Conservation (phyloP, 2,113 vertebrate species). For the Lepisosteus osseus region DNA sequence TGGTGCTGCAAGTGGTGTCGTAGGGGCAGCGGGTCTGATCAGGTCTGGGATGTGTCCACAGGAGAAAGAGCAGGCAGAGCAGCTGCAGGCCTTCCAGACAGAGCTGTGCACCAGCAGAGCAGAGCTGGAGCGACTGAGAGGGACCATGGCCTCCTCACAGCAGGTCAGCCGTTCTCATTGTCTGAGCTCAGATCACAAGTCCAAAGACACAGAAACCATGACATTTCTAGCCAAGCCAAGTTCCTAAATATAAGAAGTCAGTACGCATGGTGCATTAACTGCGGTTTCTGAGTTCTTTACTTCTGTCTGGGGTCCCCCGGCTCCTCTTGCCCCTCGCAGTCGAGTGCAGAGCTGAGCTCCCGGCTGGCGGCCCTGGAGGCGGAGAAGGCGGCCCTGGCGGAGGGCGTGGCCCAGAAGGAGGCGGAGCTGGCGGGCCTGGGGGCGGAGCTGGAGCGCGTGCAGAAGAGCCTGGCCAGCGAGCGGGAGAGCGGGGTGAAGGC, state of each 20-base stretch:
- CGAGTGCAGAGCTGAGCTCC: conserved; percentile 47
- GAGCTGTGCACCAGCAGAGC: conserved; percentile 78
- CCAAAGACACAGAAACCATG: no score
- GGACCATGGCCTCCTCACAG: conserved; percentile 64
- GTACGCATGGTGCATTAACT: no score
- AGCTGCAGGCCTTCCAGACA: conserved; percentile 77
- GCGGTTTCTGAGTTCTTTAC: neutral
- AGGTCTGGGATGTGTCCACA: conserved; percentile 33
- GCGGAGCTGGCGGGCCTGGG: conserved; percentile 55
- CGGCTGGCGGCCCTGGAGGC: conserved; percentile 61
- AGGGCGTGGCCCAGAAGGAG: conserved; percentile 49
- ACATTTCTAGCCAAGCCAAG: no score
- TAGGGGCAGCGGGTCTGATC: no score
- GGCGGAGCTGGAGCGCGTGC: conserved; percentile 65
- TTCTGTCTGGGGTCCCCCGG: neutral
- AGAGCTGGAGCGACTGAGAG: conserved; percentile 76
- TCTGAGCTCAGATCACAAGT: conserved; percentile 12
- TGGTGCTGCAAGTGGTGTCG: no score
- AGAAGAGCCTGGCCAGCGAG: conserved; percentile 50
- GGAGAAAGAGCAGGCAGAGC: conserved; percentile 80
- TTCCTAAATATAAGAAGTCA: no score
- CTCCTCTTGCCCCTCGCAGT: conserved; percentile 48
- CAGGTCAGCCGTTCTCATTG: conserved; percentile 64
- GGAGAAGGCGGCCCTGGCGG: conserved; percentile 64
- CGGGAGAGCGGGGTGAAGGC: conserved; percentile 65